Base-by-base conservation (phyloP, 2,888 invertebrate species). In the Mythimna pallens region DNA sequence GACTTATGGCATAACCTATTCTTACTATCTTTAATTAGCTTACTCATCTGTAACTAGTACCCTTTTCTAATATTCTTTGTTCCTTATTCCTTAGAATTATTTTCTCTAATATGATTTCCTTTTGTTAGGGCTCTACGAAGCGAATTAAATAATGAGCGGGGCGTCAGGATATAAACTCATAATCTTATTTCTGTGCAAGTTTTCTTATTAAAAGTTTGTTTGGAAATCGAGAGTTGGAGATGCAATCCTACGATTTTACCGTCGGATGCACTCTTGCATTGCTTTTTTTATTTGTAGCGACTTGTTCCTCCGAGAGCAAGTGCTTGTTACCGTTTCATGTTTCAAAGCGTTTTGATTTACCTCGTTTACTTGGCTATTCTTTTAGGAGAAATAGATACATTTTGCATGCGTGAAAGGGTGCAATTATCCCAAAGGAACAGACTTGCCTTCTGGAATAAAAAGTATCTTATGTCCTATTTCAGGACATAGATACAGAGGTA, bases 161-260 rank as follows among this genome's bases (percentile, higher is more conserved):
- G 77, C 57, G 75, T 78, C 66, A 74, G 80, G 86, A 81, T 86
- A 89, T 83, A 89, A 83, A 88, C 88, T 90, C 86, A 91, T 92
- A 91, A 92, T 88, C 77, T 88, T 89, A 91, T 91, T 91, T 89
- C 88, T 79, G 72, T 84, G 78, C 79, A 94, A 94, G 88, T 95
- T 95, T 94, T 92, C 94, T 94, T 93, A 91, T 95, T 95, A 94
- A 87, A 94, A 94, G 92, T 95, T 94, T 89, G 90, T 90, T 91
- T 87, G 88, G 76, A 91, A 90, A 86, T 83, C 34, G 75, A 79
- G 78, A 76, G 73, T 62, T 82, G 78, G 70, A 75, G 84, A 83
- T 89, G 91, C 89, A 92, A 89, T 92, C 81, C 88, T 87, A 85
- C 80, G 89, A 91, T 92, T 92, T 91, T 86, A 91, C 87, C 76